A percentile compares a stretch with the other conserved stretches of the same genome.
These are phyloP conservation scores for Pipra filicauda DNA, from an alignment of 2,113 vertebrate genomes.

Conservation along the genomic window DNA sequence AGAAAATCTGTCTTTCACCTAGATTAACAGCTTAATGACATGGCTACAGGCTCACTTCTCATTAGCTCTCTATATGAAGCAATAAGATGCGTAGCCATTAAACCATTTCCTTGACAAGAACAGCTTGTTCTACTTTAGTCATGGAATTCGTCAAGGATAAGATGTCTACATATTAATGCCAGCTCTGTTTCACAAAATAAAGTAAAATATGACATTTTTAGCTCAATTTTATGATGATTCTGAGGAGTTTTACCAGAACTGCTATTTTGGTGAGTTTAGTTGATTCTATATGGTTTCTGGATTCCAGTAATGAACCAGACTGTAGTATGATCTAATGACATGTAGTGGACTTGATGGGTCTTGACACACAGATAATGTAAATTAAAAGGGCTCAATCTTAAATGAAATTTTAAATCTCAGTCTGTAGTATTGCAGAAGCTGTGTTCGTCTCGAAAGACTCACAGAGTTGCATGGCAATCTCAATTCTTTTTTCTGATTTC, in stretches of 20 bases:
- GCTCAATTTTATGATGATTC: not conserved
- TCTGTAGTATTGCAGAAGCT: not conserved
- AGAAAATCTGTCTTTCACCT: not conserved
- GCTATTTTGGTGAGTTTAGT: not conserved
- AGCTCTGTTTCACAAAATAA: not conserved
- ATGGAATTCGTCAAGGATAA: not conserved
- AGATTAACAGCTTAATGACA: not conserved
- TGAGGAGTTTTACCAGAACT: not conserved
- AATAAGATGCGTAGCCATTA: not conserved
- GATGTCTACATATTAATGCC: not conserved
- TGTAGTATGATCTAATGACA: not conserved
- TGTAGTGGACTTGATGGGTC: rapidly evolving
- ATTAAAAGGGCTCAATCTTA: not conserved
- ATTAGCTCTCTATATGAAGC: not conserved
- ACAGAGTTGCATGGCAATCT: not conserved
- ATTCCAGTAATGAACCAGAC: not conserved
- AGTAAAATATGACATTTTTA: not conserved
- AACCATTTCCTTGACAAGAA: not conserved
- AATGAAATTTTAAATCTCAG: not conserved
- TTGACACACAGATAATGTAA: not conserved
- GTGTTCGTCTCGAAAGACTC: not conserved
- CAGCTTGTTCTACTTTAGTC: not conserved
- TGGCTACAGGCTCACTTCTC: not conserved
- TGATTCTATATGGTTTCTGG: not conserved
- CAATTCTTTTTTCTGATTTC: not conserved